Evolutionary conservation across 2,113 vertebrate species (phyloP).

Genomic region (Sphaerodactylus townsendi): DNA sequence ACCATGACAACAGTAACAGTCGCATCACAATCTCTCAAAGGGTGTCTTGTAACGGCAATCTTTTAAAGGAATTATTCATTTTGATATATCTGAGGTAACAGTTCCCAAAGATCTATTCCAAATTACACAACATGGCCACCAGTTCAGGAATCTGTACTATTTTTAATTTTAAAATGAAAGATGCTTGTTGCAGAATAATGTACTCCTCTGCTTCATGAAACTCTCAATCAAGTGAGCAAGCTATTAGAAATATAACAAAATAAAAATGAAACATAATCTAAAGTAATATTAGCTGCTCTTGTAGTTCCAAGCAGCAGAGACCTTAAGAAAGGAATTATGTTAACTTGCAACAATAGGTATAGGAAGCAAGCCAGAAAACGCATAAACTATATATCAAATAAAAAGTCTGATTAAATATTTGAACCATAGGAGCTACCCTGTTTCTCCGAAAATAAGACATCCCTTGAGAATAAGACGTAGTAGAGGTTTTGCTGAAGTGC

Average conservation of each 20-base stretch:
- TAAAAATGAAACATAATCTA: background rate
- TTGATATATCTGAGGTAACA: constrained; percentile 11
- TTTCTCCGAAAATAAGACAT: too few relatives aligned
- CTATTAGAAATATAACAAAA: background rate
- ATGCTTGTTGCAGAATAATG: background rate
- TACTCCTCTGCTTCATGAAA: background rate
- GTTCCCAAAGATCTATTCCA: constrained; percentile 2
- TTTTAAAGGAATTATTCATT: background rate
- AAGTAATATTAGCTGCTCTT: background rate
- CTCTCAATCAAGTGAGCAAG: background rate
- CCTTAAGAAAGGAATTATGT: fast-evolving
- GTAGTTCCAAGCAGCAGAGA: background rate
- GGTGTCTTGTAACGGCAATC: background rate
- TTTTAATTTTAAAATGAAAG: constrained; percentile 10
- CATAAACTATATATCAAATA: background rate
- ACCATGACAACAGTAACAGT: background rate
- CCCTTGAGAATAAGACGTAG: too few relatives aligned
- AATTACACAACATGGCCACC: constrained; percentile 18
- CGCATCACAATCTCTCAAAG: background rate
- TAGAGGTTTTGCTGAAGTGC: too few relatives aligned
- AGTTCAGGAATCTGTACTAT: constrained; percentile 2
- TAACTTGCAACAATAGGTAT: background rate
- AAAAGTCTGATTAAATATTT: background rate
- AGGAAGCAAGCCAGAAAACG: background rate
- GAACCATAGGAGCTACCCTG: background rate